phyloP scores from a whole-genome alignment of 2,113 vertebrate genomes.

The Tetraodon nigroviridis region DNA sequence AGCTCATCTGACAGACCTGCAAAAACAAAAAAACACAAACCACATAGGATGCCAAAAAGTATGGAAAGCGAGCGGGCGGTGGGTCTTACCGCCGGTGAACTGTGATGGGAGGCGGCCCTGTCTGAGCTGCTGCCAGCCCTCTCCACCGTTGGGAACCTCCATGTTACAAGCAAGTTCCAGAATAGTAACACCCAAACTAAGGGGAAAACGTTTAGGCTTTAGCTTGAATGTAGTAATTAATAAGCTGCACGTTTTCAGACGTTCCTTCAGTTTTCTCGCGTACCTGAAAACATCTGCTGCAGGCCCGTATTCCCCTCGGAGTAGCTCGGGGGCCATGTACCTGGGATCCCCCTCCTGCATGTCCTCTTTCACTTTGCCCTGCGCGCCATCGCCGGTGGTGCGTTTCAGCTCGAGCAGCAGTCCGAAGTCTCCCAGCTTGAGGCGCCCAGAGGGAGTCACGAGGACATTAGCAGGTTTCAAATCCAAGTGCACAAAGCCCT shows the following conservation, averaged over 20 bases:
- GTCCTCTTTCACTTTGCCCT: conserved; percentile 60
- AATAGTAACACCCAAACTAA: conserved; percentile 84
- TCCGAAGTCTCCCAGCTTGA: conserved; percentile 88
- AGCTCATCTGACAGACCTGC: conserved; percentile 80
- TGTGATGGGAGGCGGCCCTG: conserved; percentile 81
- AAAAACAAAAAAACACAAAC: neutral
- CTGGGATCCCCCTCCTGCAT: conserved; percentile 87
- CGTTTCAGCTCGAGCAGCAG: conserved; percentile 75
- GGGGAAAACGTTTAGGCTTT: neutral
- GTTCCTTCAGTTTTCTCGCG: neutral
- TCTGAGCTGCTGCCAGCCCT: conserved; percentile 87
- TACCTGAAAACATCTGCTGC: conserved; percentile 89
- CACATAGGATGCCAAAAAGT: neutral
- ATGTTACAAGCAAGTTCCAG: conserved; percentile 87
- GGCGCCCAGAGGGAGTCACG: conserved; percentile 76
- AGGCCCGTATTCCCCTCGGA: conserved; percentile 78
- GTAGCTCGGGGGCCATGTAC: conserved; percentile 89
- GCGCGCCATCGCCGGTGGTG: conserved; percentile 1
- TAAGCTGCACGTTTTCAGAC: neutral
- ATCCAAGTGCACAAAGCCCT: conserved; percentile 82
- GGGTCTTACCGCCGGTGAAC: conserved; percentile 75
- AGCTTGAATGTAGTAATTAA: neutral
- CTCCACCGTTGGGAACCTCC: conserved; percentile 84
- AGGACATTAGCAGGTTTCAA: conserved; percentile 89
- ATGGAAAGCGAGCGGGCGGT: neutral